These are phyloP conservation scores for Clivina fossor DNA, from an alignment of 2,888 invertebrate species.

Conservation along the genomic window DNA sequence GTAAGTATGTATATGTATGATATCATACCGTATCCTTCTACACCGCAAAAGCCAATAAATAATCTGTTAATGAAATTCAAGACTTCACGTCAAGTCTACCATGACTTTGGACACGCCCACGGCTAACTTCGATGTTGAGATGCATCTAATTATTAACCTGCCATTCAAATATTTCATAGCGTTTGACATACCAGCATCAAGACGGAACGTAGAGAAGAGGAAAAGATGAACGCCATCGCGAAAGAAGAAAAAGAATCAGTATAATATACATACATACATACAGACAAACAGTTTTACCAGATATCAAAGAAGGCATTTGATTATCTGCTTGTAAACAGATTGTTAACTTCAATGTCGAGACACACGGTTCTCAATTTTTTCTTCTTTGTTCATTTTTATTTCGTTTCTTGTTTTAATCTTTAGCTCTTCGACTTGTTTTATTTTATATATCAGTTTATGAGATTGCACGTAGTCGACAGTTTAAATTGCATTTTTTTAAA, in stretches of 20 bases:
- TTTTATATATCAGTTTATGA: too few species aligned
- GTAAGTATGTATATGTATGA: constrained; percentile 2
- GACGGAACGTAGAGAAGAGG: too few species aligned
- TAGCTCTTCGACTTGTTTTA: too few species aligned
- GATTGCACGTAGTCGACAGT: too few species aligned
- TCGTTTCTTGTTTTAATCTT: constrained; percentile 21
- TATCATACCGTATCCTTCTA: constrained; percentile 1
- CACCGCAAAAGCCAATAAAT: constrained; percentile 29
- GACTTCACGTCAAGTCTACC: constrained; percentile 29
- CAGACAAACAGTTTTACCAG: constrained; percentile 13
- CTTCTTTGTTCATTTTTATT: constrained; percentile 19
- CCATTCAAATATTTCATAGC: constrained; percentile 31
- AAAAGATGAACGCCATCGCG: background rate
- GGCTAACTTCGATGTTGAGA: constrained; percentile 28
- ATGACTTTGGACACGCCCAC: constrained; percentile 30
- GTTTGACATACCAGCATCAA: constrained; percentile 31
- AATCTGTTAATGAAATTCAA: constrained; percentile 33
- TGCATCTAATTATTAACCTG: constrained; percentile 34
- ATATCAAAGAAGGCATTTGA: constrained; percentile 29
- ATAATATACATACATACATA: constrained; percentile 6
- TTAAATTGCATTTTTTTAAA: too few species aligned
- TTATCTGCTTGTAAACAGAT: constrained; percentile 29
- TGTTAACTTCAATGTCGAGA: constrained; percentile 29
- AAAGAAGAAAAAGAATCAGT: constrained; percentile 15
- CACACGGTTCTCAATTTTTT: constrained; percentile 18